Evolutionary conservation across 2,888 invertebrate genomes (phyloP), one percentile per base, ranked within the genome.

Genomic region (Brachyptera risi): DNA sequence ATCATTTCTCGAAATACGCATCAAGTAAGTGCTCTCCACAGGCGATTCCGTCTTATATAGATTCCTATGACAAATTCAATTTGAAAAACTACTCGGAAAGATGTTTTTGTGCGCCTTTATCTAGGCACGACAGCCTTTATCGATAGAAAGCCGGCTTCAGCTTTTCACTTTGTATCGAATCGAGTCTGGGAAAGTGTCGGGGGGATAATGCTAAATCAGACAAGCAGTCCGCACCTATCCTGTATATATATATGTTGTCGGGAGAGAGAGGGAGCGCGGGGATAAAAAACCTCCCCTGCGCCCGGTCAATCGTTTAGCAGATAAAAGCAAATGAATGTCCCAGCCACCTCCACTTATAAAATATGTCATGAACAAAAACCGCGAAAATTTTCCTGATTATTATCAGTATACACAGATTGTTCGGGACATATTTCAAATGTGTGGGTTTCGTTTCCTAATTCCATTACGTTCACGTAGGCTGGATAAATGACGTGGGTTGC

Each of bases 271-370:
- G 35, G 24, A 5, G 37, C 19, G 21, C 54, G 23, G 54, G 35
- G 37, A 35, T 37, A 31, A 54, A n/a, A 54, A 54, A 35, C 11
- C 35, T 54, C 54, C 37, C 54, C 54, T 4, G 37, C 23, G 54
- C 37, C 54, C 35, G 54, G 54, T 54, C 54, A 54, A 54, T 54
- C 54, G 54, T 54, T 54, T 54, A 54, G 54, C 9, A 37, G 54
- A 54, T 54, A 54, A 54, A 54, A 54, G 54, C 54, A 54, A 54
- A 54, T 31, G 54, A 54, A 54, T 54, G 54, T 54, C 37, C 54
- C n/a, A 15, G 54, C 21, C 21, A 19, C 13, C 31, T 54, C 54
- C 35, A 31, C 17, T 35, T 37, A 23, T 24, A 35, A 37, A 19
- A 54, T 35, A 54, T 37, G 54, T 54, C 54, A 37, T 19, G 9